phyloP scores from a whole-genome alignment of 2,113 vertebrate genomes.

The Bolborhynchus lineola region DNA sequence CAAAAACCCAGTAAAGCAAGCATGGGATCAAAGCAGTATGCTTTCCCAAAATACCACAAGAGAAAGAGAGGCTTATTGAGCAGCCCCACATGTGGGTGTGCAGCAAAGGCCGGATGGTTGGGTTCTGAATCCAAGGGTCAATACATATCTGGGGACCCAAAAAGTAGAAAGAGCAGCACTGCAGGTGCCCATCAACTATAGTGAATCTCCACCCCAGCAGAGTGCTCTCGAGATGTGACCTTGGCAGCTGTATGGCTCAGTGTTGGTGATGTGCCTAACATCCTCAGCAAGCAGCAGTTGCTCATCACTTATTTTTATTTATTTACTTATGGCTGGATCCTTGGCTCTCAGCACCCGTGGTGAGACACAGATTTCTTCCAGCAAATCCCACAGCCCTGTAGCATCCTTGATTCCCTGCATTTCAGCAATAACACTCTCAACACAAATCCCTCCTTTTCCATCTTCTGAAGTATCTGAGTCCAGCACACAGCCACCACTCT shows the following conservation, averaged over 20 bases:
- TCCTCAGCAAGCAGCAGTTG: not conserved
- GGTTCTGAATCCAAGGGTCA: not conserved
- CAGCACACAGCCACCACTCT: not conserved
- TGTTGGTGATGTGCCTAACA: not conserved
- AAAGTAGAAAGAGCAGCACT: not conserved
- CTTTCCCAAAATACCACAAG: not conserved
- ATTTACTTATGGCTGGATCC: not conserved
- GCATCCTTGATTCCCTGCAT: not conserved
- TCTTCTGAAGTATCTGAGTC: not conserved
- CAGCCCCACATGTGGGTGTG: fast-evolving
- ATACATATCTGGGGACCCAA: fast-evolving
- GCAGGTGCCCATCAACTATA: fast-evolving
- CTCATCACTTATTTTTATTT: not conserved
- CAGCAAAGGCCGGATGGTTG: fast-evolving
- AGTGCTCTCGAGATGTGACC: not conserved
- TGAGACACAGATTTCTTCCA: not conserved
- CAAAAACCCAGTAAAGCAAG: not conserved
- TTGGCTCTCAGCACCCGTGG: not conserved
- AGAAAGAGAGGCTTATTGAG: not conserved
- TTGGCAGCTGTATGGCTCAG: not conserved
- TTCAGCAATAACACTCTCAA: not conserved
- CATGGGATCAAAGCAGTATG: fast-evolving
- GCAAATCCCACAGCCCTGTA: not conserved
- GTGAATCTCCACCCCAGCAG: not conserved
- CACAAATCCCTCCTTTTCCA: not conserved